These are phyloP conservation scores for Potamilus streckersoni DNA, from an alignment of 1,140 invertebrate species.

Conservation along the genomic window DNA sequence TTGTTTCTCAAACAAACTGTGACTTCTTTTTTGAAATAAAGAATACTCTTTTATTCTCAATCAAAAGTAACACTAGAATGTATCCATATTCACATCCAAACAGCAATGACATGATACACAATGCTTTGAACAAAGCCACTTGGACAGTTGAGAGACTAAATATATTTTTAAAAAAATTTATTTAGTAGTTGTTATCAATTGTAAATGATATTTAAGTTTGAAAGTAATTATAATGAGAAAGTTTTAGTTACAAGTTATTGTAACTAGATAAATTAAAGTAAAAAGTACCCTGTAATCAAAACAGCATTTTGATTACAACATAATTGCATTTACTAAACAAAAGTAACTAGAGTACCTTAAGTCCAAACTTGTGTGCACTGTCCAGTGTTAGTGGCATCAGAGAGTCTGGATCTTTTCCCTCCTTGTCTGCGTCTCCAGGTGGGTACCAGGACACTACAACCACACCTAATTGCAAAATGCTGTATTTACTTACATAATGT, in stretches of 20 bases:
- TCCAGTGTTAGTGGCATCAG: slow-evolving; percentile 63
- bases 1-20: too few relatives aligned
- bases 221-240: too few relatives aligned
- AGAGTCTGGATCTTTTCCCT: slow-evolving; percentile 60
- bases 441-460: slow-evolving; percentile 69
- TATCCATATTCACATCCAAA: too few relatives aligned
- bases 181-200: too few relatives aligned
- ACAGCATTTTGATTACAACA: neutral
- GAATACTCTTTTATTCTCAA: too few relatives aligned
- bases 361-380: slow-evolving; percentile 58
- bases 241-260: neutral
- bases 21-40: too few relatives aligned
- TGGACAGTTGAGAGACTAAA: too few relatives aligned
- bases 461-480: slow-evolving; percentile 56
- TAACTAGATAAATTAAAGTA: neutral
- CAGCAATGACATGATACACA: too few relatives aligned
- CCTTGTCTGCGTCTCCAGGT: slow-evolving; percentile 55
- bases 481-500: slow-evolving; percentile 4
- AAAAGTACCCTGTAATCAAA: neutral
- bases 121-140: too few relatives aligned
- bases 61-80: too few relatives aligned
- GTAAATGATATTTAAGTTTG: too few relatives aligned
- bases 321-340: neutral
- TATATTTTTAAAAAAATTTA: too few relatives aligned
- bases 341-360: slow-evolving; percentile 61